Percentiles rank a stretch among this genome's conserved stretches.
phyloP scores from a whole-genome alignment of 64 coral and sea anemone species.

The Actinia tenebrosa region DNA sequence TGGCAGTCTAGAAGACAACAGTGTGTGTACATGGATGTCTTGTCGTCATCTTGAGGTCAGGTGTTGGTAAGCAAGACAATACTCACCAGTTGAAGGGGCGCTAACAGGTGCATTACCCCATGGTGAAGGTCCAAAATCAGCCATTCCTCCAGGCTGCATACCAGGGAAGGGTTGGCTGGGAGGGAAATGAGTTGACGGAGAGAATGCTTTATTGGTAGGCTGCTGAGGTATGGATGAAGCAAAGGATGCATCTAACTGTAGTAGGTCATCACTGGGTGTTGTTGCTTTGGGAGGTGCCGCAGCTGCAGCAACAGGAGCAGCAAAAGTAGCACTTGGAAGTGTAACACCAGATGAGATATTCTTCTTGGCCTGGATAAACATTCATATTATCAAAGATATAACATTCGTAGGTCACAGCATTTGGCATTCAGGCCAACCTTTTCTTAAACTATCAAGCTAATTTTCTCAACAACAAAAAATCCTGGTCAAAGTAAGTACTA shows the following conservation, averaged over 20 bases:
- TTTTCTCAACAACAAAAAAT: no score
- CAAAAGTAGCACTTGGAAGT: not conserved
- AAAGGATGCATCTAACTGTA: slow-evolving; percentile 21
- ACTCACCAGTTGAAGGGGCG: not conserved
- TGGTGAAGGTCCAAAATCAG: not conserved
- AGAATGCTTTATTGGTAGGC: not conserved
- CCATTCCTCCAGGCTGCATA: not conserved
- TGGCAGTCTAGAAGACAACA: no score
- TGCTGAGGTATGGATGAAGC: not conserved
- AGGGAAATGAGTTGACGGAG: not conserved
- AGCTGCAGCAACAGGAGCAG: not conserved
- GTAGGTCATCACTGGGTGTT: slow-evolving; percentile 1
- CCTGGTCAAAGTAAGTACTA: no score
- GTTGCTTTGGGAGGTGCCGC: not conserved
- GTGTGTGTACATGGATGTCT: no score
- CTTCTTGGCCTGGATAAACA: not conserved
- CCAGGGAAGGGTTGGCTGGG: slow-evolving; percentile 19
- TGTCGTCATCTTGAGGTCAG: not conserved
- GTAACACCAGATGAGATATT: not conserved
- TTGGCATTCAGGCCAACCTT: no score
- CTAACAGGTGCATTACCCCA: not conserved
- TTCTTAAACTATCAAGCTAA: no score
- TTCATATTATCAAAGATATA: not conserved
- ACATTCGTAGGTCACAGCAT: no score
- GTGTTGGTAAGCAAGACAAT: not conserved